Base-by-base conservation (phyloP, 2,797 vertebrate genomes). In the Oceanodroma leucorhoa region DNA sequence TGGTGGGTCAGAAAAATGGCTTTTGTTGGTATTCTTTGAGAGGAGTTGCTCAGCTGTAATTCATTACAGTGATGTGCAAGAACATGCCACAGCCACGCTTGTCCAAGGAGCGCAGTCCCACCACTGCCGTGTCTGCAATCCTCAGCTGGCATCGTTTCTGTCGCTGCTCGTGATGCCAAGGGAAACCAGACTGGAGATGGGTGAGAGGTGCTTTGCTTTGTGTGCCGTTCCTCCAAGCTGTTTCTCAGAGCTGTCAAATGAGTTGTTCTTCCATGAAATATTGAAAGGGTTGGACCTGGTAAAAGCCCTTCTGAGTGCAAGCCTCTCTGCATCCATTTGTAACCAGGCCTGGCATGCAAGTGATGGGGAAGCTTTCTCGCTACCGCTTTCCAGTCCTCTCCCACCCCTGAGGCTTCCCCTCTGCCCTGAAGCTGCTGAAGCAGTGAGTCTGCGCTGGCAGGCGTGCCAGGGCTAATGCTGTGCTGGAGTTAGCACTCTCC, bases 221-320 rank as follows among this genome's bases (percentile, higher is more conserved):
- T 43, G 75, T 62, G 58, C 91, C 3, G 5, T 81, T 93, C 38
- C 67, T 90, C 48, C 51, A 13, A 55, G 72, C 88, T 88, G 60
- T 64, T 93, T 53, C 86, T 83, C 79, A 73, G 89, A 87, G 38
- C 66, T 92, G 89, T 93, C 82, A 82, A 2, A 67, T 51, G 83
- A 69, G 54, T 29, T 82, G 58, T 36, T 92, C 62, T 88, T 82
- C 70, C 67, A 48, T 93, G 51, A 94, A 82, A 87, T 83, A 94
- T 64, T 93, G 71, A 62, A 60, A 87, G 53, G 58, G 32, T 54
- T 69, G 78, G 77, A 75, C 77, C 66, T 58, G 60, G 66, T 93
- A 51, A 79, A 94, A 95, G 73, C 84, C 54, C n/a, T n/a, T 87
- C 62, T 73, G 62, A 89, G 73, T 41, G 58, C 50, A 72, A 82